Evolutionary conservation across 2,797 vertebrate genomes (phyloP), one percentile per base, ranked within the genome.

Genomic region (Falco berigora): DNA sequence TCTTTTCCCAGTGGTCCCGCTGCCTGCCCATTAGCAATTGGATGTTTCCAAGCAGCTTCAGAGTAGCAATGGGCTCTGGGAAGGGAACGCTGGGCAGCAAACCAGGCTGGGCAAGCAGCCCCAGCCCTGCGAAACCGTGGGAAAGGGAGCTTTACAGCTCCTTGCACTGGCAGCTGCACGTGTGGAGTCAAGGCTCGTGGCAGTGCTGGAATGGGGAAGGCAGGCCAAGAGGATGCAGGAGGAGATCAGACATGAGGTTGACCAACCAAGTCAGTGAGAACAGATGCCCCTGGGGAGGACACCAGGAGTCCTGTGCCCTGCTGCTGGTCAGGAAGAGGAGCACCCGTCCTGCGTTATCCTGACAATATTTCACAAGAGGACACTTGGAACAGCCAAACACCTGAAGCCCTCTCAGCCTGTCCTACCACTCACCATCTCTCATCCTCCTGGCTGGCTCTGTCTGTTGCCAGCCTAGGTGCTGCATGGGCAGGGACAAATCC

Each of bases 1-100:
- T 44, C 25, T 91, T 9, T 61, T 93, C 77, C 92, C 3, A 0
- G 34, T 0, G 0, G 32, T n/a, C 50, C 88, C 0, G 0, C 83
- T 81, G 88, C 71, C 86, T 69, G 34, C 34, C 77, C 63, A 34
- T 90, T 75, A 91, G 55, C 47, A 85, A n/a, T 2, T 88, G 82
- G 53, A 28, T 62, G 30, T 12, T 75, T 67, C 55, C 66, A 72
- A 42, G 47, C 36, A 86, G 46, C 38, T 86, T 85, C 55, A 40
- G 14, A 73, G 30, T 44, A 67, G 25, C 0, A 2, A 52, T 27
- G 46, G 34, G 47, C 40, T 67, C 42, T 40, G 52, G 23, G 30
- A 77, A 14, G 15, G 7, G 12, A 88, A 22, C 46, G 42, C 30
- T 72, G 50, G 44, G 40, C 56, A 90, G 36, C n/a, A 46, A 44